Evolutionary conservation across 2,888 invertebrate species (phyloP), one percentile per base, ranked within the genome.

Genomic region (Hirtodrosophila histrioides): DNA sequence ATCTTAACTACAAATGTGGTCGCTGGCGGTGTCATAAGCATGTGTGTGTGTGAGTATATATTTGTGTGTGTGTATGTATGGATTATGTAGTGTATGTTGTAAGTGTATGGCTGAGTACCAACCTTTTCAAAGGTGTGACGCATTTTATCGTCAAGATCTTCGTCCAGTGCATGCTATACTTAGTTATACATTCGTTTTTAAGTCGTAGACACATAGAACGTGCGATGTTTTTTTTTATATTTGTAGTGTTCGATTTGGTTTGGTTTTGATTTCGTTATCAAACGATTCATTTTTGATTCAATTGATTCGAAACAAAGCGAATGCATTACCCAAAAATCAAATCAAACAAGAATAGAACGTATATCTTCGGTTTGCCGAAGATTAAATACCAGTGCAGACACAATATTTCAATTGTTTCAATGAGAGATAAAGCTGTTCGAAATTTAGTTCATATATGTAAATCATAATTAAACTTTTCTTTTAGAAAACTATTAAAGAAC

Each of bases 101-200:
- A 39, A 53, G 61, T 53, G 50, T 37, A 35, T 44, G 64, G 45
- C 60, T 66, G 71, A 61, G 76, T 90, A 91, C 91, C 92, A 94
- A 96, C 96, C 94, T 96, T 96, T 92, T 96, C 96, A 76, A 96
- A 94, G 77, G 96, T 96, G 74, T 96, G 89, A 83, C 90, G 90
- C 89, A 90, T 88, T 81, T 94, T 95, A 87, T 95, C 95, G 56
- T 90, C 89, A 76, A 90, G 84, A 75, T 90, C 90, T 83, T 90
- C 90, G 64, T 88, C 84, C 88, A 63, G 72, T 68, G 88, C 84
- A 86, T 88, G 86, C 86, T 88, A 81, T 75, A 82, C 65, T 69
- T 75, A 57, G 69, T 77, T 74, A 65, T 66, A 77, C 63, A 67
- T 44, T 51, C 31, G 50, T 67, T 83, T 56, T 45, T 41, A 48